Evolutionary conservation across 2,888 invertebrate genomes (phyloP).

Genomic region (Microctonus brassicae): DNA sequence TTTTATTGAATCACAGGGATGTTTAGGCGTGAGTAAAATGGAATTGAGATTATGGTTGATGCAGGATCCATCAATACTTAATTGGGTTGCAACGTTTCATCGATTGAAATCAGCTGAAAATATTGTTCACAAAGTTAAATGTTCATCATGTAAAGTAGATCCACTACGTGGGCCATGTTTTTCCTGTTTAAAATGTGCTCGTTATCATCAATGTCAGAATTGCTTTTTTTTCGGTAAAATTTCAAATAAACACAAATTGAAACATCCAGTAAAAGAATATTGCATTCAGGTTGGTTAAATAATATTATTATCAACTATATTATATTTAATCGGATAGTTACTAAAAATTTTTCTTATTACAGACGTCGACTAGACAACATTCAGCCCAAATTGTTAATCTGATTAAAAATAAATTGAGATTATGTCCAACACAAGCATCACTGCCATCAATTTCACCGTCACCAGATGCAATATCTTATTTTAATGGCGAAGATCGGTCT

Average conservation of each 20-base stretch:
- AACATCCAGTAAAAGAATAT: constrained; percentile 78
- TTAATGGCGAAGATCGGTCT: constrained; percentile 56
- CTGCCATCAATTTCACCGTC: constrained; percentile 17
- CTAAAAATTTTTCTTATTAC: constrained; percentile 25
- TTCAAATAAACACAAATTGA: constrained; percentile 76
- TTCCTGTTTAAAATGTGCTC: constrained; percentile 76
- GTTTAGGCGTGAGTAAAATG: constrained; percentile 78
- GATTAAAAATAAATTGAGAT: constrained; percentile 64
- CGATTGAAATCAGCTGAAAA: constrained; percentile 75
- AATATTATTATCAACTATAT: background rate
- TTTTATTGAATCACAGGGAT: constrained; percentile 80
- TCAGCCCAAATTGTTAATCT: constrained; percentile 65
- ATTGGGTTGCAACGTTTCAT: constrained; percentile 78
- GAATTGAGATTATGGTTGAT: constrained; percentile 80
- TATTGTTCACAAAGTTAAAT: constrained; percentile 74
- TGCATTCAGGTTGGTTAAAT: constrained; percentile 67
- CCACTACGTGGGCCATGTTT: constrained; percentile 76
- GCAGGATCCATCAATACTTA: constrained; percentile 74
- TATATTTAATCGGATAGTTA: constrained; percentile 24
- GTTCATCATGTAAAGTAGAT: constrained; percentile 74
- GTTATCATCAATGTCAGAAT: constrained; percentile 78
- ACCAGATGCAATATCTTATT: constrained; percentile 18
- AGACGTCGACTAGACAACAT: constrained; percentile 64
- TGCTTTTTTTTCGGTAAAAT: constrained; percentile 77
- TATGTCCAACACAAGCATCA: constrained; percentile 59